Evolutionary conservation across 2,797 vertebrate species (phyloP), one percentile per base, ranked within the genome.

Genomic region (Moxostoma hubbsi): DNA sequence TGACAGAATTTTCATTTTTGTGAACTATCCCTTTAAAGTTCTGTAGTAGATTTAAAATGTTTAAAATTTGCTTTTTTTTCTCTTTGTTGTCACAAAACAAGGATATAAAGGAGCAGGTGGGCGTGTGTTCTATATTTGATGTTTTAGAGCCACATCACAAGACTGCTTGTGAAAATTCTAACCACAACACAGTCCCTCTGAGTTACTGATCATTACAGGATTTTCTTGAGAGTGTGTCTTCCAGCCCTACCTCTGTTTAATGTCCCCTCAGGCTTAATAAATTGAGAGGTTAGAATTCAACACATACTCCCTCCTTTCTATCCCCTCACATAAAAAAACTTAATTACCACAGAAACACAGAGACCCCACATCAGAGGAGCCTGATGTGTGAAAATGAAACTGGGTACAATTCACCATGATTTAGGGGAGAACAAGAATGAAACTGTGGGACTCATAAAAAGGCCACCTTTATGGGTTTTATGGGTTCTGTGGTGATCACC

Each of bases 281-380:
- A 74, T 72, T 13, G 51, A 66, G 36, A 45, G 67, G 24, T 51
- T 46, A 82, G 75, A 82, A 64, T 66, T 62, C 24, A 69, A 45
- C 46, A 45, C n/a, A 18, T 50, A 5, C 45, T 43, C n/a, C 6
- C 10, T 8, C 2, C 36, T 7, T 6, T 36, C 58, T 62, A 2
- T 24, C 53, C 65, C 53, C 47, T 4, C n/a, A 46, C 46, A 58
- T 51, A 73, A 13, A 16, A 36, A 64, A 75, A 7, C 59, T 76
- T 79, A 81, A 85, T 76, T 82, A 75, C 67, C 57, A n/a, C 62
- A 57, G 70, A 78, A 81, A 73, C 36, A 73, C 53, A 69, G 61
- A 67, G 47, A 58, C 45, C 57, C 80, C 74, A 86, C 82, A 82
- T 84, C 74, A 82, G 49, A 83, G 46, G 58, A 72, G 57, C 50